These are phyloP conservation scores for Holacanthus passer DNA, from an alignment of 2,113 vertebrate genomes.

Conservation along the genomic window DNA sequence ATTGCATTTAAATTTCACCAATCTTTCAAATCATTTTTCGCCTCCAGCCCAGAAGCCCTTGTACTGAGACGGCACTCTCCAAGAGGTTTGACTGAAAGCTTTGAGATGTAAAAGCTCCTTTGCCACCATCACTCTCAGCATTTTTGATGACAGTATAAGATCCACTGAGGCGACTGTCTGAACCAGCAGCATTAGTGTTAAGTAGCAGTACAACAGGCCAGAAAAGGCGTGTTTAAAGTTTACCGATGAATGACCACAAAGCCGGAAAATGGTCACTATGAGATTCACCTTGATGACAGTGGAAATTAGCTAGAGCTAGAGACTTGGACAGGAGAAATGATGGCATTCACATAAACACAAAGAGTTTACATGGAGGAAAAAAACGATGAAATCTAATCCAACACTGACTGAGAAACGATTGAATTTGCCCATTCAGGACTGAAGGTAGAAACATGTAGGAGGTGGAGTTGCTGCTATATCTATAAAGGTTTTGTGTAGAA, in stretches of 20 bases:
- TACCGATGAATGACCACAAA: conserved; percentile 27
- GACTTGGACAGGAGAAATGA: conserved; percentile 26
- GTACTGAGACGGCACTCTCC: conserved; percentile 20
- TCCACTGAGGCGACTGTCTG: conserved; percentile 58
- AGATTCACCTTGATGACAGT: not conserved
- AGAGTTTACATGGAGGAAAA: conserved; percentile 10
- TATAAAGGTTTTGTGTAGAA: conserved; percentile 21
- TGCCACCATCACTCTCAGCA: conserved; percentile 22
- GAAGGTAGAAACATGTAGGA: conserved; percentile 7
- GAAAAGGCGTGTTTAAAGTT: conserved; percentile 5
- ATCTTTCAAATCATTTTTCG: not conserved
- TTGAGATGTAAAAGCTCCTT: conserved; percentile 47
- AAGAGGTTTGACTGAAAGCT: conserved; percentile 28
- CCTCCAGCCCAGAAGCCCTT: conserved; percentile 23
- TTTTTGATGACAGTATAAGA: conserved; percentile 29
- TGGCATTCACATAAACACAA: conserved; percentile 18
- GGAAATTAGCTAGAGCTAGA: conserved; percentile 22
- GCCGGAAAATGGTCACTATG: not conserved
- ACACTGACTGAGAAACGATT: not conserved
- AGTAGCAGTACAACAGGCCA: conserved; percentile 69
- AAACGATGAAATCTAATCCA: not conserved
- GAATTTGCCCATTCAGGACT: not conserved
- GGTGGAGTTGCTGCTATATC: conserved; percentile 22
- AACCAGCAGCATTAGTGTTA: conserved; percentile 67
- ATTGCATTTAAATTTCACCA: conserved; percentile 41